Base-by-base conservation (phyloP, 2,113 vertebrate genomes). In the Odocoileus hemionus region DNA sequence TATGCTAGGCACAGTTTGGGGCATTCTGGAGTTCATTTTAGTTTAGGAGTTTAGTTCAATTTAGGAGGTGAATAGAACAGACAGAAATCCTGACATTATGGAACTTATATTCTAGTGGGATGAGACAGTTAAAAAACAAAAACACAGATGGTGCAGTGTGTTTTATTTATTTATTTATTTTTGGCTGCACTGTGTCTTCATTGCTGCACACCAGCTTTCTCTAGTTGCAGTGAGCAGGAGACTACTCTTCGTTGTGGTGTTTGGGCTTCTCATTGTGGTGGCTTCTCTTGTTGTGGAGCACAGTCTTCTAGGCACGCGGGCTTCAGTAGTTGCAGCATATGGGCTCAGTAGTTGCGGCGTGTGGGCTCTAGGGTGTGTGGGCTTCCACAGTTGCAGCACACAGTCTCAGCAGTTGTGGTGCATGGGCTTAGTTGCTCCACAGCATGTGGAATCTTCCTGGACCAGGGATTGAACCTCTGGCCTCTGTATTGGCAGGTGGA, bases 61-160 rank as follows among this genome's bases (percentile, higher is more conserved):
- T 89, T 55, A 70, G 85, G 61, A 47, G 82, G 8, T 60, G 14
- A 92, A 64, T 4, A 50, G 60, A 92, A 89, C 23, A 85, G 39
- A 64, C 21, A 84, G 43, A 85, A 70, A 47, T 70, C 88, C 61
- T 76, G n/a, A 82, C 76, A 25, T 94, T 88, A 61, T 89, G 45
- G 64, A 96, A 83, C 57, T 70, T 86, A 76, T 16, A 86, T 89
- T 78, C 54, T 90, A 76, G 30, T 67, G 30, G 45, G 36, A 94
- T 84, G 78, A 94, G 15, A 95, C 15, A 28, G 10, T 86, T 95
- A 88, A 96, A 26, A 94, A 85, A 95, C n/a, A 79, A 70, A 82
- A 70, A 57, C 7, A 45, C 17, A 93, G 60, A 57, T 50, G 54
- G 36, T 17, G 4, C 76, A 54, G 16, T 83, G 16, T 85, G 28